These are phyloP conservation scores for Hemistola chrysoprasaria DNA, from an alignment of 2,888 invertebrate genomes.

Conservation along the genomic window DNA sequence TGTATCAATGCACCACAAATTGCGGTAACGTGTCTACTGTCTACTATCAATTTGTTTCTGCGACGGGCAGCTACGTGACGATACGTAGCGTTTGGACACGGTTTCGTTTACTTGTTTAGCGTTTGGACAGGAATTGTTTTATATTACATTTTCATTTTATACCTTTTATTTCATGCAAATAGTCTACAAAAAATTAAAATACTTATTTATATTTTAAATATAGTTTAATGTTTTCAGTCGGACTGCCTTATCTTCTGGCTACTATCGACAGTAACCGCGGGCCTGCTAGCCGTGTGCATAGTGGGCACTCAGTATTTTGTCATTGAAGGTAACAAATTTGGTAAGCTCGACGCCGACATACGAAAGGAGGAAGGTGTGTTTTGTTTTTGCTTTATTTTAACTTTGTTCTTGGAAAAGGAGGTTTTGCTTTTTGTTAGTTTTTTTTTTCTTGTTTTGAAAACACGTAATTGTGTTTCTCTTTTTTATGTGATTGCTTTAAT, in stretches of 20 bases:
- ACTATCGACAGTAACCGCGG: constrained; percentile 85
- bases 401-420: constrained; percentile 19
- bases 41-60: not conserved
- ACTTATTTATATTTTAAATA: too few relatives aligned
- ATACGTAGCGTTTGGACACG: too few relatives aligned
- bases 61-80: too few relatives aligned
- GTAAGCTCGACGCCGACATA: constrained; percentile 69
- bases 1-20: not conserved
- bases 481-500: not conserved
- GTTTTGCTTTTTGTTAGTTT: constrained; percentile 5
- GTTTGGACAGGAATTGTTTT: too few relatives aligned
- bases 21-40: not conserved
- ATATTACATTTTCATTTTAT: too few relatives aligned
- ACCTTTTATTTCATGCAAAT: too few relatives aligned
- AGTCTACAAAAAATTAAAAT: too few relatives aligned
- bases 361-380: constrained; percentile 77
- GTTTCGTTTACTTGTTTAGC: too few relatives aligned
- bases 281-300: constrained; percentile 83
- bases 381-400: constrained; percentile 47
- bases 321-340: constrained; percentile 84
- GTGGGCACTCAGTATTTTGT: constrained; percentile 86
- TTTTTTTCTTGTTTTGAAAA: not conserved
- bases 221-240: constrained; percentile 76
- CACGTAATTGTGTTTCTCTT: not conserved
- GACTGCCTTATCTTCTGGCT: constrained; percentile 85